Conservation (phyloP, 1,140 invertebrate genomes). For the Patella vulgata region DNA sequence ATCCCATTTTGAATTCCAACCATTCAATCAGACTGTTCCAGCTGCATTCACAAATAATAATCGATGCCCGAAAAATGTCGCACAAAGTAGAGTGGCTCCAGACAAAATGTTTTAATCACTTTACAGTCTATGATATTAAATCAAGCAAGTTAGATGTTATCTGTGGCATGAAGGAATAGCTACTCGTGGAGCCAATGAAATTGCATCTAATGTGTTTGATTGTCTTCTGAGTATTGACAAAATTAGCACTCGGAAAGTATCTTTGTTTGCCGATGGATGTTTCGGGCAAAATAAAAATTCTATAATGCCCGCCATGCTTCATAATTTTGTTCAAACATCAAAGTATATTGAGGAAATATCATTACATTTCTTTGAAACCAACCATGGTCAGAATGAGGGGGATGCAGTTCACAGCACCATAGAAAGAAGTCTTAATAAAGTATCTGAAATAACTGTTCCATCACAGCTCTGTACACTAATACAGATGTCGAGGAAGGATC, state of each 20-base stretch:
- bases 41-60: no score
- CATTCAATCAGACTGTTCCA: no score
- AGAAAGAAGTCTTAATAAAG: not conserved
- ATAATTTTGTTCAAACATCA: not conserved
- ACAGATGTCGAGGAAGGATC: not conserved
- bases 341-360: not conserved
- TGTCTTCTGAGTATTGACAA: not conserved
- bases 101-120: slow-evolving; percentile 14
- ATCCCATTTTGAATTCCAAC: no score
- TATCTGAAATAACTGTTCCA: not conserved
- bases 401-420: not conserved
- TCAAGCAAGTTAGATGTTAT: slow-evolving; percentile 1
- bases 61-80: no score
- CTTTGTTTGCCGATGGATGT: slow-evolving; percentile 5
- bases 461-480: not conserved
- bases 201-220: not conserved
- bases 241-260: not conserved
- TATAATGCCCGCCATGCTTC: slow-evolving; percentile 3
- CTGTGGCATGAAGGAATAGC: slow-evolving; percentile 16
- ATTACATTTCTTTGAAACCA: not conserved
- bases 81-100: no score
- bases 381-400: slow-evolving; percentile 8
- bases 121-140: slow-evolving; percentile 5
- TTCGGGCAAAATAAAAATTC: slow-evolving; percentile 4
- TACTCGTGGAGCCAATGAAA: not conserved